Evolutionary conservation across 2,113 vertebrate species (phyloP), one percentile per base, ranked within the genome.

Genomic region (Megaceryle torquata): DNA sequence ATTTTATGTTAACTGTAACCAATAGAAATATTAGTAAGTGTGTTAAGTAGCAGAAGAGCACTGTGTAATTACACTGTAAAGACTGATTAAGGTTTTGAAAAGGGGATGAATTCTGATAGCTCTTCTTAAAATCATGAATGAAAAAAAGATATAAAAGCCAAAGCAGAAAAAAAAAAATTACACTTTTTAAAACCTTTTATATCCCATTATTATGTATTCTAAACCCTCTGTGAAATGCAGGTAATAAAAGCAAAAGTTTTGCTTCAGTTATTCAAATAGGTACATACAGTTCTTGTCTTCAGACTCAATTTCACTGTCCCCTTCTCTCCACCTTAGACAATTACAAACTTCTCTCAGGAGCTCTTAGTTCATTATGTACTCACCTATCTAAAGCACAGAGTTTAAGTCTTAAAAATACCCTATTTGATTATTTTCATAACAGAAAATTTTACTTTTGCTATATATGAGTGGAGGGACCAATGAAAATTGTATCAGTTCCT

Each of bases 341-440:
- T 91, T 88, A 81, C 18, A 59, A 70, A 53, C 60, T 77, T 89
- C 80, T 92, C 56, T 89, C 43, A 95, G 90, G 88, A 95, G 5
- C 74, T 83, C 60, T 69, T 63, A 91, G 91, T 89, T 96, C 84
- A 76, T 96, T 92, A 89, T 88, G 54, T 59, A 89, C 74, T 85
- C 85, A 82, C 80, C 87, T 95, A 81, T 64, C 92, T 93, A 90
- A 93, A 95, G 46, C 54, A 89, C 28, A 68, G 19, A 68, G 60
- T 92, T 65, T 89, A 60, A n/a, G 1, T 88, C 85, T 94, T 93
- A 26, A 82, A 94, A 95, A 91, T 95, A 89, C 84, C 72, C 63
- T 72, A 44, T 95, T 92, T 87, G 14, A 95, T 91, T 96, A 71
- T 92, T 60, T 57, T n/a, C 6, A 15, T 70, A 89, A 92, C 29